Evolutionary conservation across 2,113 vertebrate species (phyloP).

Genomic region (Anhinga rufa): DNA sequence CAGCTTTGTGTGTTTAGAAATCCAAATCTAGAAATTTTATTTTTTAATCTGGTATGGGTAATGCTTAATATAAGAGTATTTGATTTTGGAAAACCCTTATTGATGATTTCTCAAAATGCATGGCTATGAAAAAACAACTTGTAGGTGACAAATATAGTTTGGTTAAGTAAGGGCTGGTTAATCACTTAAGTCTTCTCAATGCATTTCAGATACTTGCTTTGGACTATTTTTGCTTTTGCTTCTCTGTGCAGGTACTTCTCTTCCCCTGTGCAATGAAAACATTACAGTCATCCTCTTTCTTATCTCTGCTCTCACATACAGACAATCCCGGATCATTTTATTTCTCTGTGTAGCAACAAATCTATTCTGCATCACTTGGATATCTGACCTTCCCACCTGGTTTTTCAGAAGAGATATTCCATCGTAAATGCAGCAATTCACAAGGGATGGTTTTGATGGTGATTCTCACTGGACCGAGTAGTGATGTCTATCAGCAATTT

Average conservation of each 20-base stretch:
- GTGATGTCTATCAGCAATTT: not conserved
- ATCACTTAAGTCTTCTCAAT: not conserved
- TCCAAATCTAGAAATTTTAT: not conserved
- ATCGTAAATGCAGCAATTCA: not conserved
- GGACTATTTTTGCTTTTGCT: not conserved
- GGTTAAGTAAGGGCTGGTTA: not conserved
- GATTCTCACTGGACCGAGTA: not conserved
- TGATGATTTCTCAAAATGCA: not conserved
- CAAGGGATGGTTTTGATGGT: not conserved
- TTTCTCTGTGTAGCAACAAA: not conserved
- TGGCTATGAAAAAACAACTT: not conserved
- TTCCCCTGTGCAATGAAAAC: not conserved
- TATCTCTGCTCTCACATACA: not conserved
- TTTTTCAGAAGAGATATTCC: slow-evolving; percentile 1
- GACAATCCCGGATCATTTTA: not conserved
- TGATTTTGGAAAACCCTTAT: not conserved
- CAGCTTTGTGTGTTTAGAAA: not conserved
- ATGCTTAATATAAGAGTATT: not conserved
- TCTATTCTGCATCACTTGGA: not conserved
- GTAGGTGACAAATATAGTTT: not conserved
- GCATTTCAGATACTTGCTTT: not conserved
- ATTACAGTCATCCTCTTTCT: not conserved
- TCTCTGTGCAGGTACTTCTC: not conserved
- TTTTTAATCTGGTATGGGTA: not conserved
- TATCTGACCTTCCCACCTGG: not conserved